phyloP scores from a whole-genome alignment of 2,113 vertebrate species.

The Notothenia coriiceps region DNA sequence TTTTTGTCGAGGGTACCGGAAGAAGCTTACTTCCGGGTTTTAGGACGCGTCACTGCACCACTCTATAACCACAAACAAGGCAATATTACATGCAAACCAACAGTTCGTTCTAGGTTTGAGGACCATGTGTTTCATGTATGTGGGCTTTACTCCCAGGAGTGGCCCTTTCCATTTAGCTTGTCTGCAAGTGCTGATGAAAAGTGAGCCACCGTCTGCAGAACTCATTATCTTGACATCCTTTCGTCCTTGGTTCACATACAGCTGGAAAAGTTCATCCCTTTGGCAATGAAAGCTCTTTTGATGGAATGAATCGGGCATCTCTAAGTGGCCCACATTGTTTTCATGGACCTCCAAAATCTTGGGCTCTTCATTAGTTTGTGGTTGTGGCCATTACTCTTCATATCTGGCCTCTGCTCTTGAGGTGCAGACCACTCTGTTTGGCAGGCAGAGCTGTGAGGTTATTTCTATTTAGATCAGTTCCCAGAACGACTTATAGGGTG shows the following conservation, averaged over 20 bases:
- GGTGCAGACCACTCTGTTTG: constrained; percentile 49
- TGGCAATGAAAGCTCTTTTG: constrained; percentile 53
- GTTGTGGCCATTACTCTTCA: constrained; percentile 44
- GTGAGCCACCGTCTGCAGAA: constrained; percentile 70
- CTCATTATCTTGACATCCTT: constrained; percentile 68
- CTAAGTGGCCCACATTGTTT: constrained; percentile 51
- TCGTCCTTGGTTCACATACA: constrained; percentile 43
- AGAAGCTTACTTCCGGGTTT: no score
- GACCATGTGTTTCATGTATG: constrained; percentile 63
- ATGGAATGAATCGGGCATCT: constrained; percentile 56
- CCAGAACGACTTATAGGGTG: constrained; percentile 30
- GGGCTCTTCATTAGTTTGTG: constrained; percentile 59
- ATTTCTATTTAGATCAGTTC: constrained; percentile 44
- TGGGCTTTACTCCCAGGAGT: constrained; percentile 33
- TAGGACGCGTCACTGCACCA: no score
- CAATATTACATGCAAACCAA: constrained; percentile 6
- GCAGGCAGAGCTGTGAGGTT: constrained; percentile 11
- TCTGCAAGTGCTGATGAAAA: constrained; percentile 58
- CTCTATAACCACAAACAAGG: neutral
- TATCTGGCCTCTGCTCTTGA: constrained; percentile 40
- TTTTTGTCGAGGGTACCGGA: no score
- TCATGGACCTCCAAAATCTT: constrained; percentile 56
- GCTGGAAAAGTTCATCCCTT: constrained; percentile 64
- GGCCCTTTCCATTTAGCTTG: constrained; percentile 33
- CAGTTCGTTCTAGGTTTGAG: constrained; percentile 27